Evolutionary conservation across 2,888 invertebrate species (phyloP), one percentile per base, ranked within the genome.

Genomic region (Apodemia hepburni): DNA sequence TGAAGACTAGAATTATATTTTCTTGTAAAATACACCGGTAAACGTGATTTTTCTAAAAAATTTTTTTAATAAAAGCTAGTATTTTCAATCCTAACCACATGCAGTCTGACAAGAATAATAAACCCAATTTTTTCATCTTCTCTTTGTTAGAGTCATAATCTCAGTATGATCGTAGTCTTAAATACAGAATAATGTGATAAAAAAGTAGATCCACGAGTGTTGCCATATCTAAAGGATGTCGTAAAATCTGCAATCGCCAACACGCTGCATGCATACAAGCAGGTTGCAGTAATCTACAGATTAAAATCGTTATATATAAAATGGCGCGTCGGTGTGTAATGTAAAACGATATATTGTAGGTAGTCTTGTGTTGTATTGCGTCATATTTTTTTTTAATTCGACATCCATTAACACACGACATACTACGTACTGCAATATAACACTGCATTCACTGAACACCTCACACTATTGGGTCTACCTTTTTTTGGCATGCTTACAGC

Each of bases 191-290:
- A 74, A 71, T 73, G 72, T 69, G 65, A 64, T 65, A 62, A 66
- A 61, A 61, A 66, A 79, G 88, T 89, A 89, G 89, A 90, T 88
- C 87, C 88, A 86, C 71, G 68, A 84, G 87, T 87, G 87, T 80
- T 84, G 82, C 85, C 80, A 80, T 75, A 81, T 75, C 74, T 61
- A 66, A 73, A 75, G 75, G 79, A 81, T 85, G 82, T 83, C 80
- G 74, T 29, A 60, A 65, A 61, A 65, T 66, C 71, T 73, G 76
- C 75, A 72, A 65, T 69, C 81, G 89, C 89, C 90, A 90, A 89
- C 90, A 90, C 90, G 87, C 87, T 88, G 90, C 89, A 89, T 84
- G 87, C 87, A 88, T 87, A 78, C 63, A 66, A 66, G 64, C 61
- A 62, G 64, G 66, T 68, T 68, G 68, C 64, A 66, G 63, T 63